Evolutionary conservation across 2,797 vertebrate species (phyloP).

Genomic region (Tauraco hartlaubi): DNA sequence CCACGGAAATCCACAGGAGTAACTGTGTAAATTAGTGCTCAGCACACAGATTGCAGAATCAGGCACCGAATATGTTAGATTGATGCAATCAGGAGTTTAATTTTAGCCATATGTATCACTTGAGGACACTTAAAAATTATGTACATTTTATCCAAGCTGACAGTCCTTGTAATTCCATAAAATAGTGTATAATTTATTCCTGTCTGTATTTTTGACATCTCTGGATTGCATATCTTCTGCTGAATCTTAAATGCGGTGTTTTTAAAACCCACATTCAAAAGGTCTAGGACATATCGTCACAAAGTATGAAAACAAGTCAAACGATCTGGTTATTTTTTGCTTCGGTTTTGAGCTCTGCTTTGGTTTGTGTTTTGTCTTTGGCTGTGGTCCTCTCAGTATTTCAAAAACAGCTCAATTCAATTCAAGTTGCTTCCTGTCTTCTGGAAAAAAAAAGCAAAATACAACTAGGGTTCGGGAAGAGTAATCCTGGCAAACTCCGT

Average conservation of each 20-base stretch:
- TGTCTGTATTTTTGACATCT: conserved; percentile 39
- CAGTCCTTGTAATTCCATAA: conserved; percentile 46
- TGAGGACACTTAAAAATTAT: conserved; percentile 5
- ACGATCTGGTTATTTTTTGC: not conserved
- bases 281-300: not conserved
- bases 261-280: not conserved
- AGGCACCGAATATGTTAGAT: not conserved
- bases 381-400: not conserved
- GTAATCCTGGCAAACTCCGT: not conserved
- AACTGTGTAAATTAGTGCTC: not conserved
- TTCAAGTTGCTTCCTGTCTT: conserved; percentile 24
- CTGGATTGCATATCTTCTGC: conserved; percentile 56
- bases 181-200: conserved; percentile 26
- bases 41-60: not conserved
- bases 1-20: not conserved
- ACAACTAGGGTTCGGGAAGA: not conserved
- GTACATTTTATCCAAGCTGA: conserved; percentile 32
- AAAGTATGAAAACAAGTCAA: not conserved
- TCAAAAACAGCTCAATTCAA: not conserved
- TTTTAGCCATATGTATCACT: conserved; percentile 56
- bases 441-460: not conserved
- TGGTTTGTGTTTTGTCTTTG: conserved; percentile 1
- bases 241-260: conserved; percentile 45
- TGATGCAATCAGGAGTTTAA: conserved; percentile 56
- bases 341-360: conserved; percentile 43